Evolutionary conservation across 2,113 vertebrate genomes (phyloP), one percentile per base, ranked within the genome.

Genomic region (Collichthys lucidus): DNA sequence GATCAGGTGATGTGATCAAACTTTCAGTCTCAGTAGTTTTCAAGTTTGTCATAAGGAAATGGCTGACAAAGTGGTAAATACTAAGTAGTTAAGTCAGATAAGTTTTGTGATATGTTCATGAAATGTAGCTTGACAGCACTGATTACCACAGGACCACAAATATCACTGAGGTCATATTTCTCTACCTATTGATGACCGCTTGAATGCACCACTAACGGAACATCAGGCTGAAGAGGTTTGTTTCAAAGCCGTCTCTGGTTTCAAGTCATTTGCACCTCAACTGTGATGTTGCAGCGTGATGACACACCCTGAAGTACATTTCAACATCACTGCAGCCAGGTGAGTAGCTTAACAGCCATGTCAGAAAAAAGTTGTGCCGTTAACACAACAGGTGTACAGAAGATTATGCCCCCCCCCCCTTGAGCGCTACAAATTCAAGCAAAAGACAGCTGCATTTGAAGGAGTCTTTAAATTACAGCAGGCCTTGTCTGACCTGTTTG

Each of bases 11-110:
- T 12, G 4, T 11, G 20, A 52, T 77, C 29, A 11, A 52, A 63
- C 3, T 42, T 73, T 80, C 31, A 31, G 24, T 71, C 59, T 59
- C 17, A 42, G 59, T 11, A 10, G 35, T 56, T 62, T 70, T 60
- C 71, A 85, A 76, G 66, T 71, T 50, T 35, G 53, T 71, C 35
- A 68, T 17, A 69, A 69, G 40, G 62, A 74, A 46, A 77, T 52
- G 63, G 62, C 56, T 8, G 47, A 74, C 22, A 44, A 22, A 67
- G 61, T 56, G 56, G 63, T n/a, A 26, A 42, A 50, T 29, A 64
- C 40, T 2, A 26, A 35, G 56, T 4, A 46, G 71, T 26, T 46
- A 81, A 61, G 46, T 52, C 57, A 62, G 47, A 20, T 20, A n/a
- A 24, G 42, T 50, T 19, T 7, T 20, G 53, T n/a, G 7, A 73